Base-by-base conservation (phyloP, 30 jellyfish, hydroid and myxozoan species). In the Mastigias papua region DNA sequence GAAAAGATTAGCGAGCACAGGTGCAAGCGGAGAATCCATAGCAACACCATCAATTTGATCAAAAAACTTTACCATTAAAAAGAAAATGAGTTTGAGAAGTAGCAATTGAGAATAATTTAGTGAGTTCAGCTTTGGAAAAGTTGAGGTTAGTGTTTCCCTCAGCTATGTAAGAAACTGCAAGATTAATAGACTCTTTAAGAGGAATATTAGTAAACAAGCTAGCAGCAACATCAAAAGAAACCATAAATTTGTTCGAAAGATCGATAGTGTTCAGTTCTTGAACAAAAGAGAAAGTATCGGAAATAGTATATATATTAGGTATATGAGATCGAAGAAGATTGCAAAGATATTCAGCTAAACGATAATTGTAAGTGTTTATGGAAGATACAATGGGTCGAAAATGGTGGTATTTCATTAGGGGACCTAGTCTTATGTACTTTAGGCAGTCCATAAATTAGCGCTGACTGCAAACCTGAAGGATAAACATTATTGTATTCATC, bases 381-480 rank as follows among this genome's bases (percentile, higher is more conserved):
- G 73, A 61, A 27, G 73, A 61, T 61, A 61, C 73, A 21, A 61
- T 61, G 20, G 73, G 73, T 8, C 73, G 73, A 61, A 61, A n/a
- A 61, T 8, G 73, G 73, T 21, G 73, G 73, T 21, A 27, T 19
- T 22, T 27, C 34, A 27, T 61, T 61, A 61, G 73, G 73, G 20
- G 73, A 27, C 73, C 20, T 61, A 3, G 16, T 61, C 34, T 61
- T 61, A 17, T 61, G 73, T 76, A 73, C 32, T 29, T 73, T 73
- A 37, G 73, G 73, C 3, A 73, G 25, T 1, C 85, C 73, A 73
- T 73, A 20, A 73, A 73, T 73, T 10, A 66, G 37, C 9, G 85
- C 85, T 16, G 85, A 9, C n/a, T 73, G 85, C 30, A 9, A 73
- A 16, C 73, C 85, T 21, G 37, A 28, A 7, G 85, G 85, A 73